Evolutionary conservation across 2,113 vertebrate genomes (phyloP).

Genomic region (Empidonax alnorum): DNA sequence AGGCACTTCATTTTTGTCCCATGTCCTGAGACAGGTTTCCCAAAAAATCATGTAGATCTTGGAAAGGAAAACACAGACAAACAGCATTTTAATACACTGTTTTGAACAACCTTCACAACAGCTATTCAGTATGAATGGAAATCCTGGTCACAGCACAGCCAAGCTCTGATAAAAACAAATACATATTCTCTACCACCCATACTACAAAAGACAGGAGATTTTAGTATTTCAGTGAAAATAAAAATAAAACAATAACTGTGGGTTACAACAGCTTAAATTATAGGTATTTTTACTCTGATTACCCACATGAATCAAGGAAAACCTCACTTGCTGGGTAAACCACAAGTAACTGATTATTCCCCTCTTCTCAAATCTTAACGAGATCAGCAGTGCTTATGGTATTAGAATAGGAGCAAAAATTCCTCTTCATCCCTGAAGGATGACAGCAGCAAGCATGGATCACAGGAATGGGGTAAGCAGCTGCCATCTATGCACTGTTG

Average conservation of each 20-base stretch:
- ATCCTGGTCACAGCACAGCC: not conserved
- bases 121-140: not conserved
- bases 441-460: not conserved
- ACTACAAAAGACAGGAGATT: not conserved
- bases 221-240: not conserved
- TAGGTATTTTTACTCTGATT: not conserved
- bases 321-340: not conserved
- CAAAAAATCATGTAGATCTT: not conserved
- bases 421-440: not conserved
- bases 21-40: not conserved
- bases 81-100: not conserved
- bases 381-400: not conserved
- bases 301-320: not conserved
- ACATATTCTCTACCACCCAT: not conserved
- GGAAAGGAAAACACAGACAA: not conserved
- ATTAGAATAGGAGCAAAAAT: slow-evolving; percentile 15
- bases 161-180: not conserved
- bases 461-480: not conserved
- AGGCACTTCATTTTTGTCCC: not conserved
- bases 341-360: not conserved
- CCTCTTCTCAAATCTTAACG: not conserved
- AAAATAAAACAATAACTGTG: not conserved
- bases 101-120: not conserved
- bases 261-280: not conserved
- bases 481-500: not conserved